Base-by-base conservation (phyloP, 2,888 invertebrate genomes). In the Epinotia nisella region DNA sequence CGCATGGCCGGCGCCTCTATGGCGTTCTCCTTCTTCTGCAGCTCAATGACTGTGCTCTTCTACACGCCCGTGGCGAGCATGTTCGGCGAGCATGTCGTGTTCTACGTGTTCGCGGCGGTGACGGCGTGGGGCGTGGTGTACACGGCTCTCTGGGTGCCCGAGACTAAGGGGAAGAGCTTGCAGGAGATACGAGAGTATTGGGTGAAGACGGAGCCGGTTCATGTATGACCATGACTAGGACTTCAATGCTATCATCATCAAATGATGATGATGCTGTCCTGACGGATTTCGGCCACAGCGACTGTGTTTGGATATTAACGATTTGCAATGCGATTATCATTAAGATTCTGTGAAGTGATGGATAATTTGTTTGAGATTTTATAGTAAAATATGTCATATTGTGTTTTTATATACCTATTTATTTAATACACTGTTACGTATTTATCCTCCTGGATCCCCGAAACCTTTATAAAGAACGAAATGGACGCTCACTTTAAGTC, bases 81-180 rank as follows among this genome's bases (percentile, higher is more conserved):
- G 49, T 82, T 94, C 69, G 94, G 93, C 0, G 81, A 81, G 0
- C 84, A 87, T 76, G 89, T 89, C 0, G 90, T 90, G 0, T 94
- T 93, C 79, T 91, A 90, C 76, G 82, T 83, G 0, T 94, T 92
- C 78, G 85, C 89, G 0, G 82, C 83, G 0, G 87, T 91, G 1
- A 89, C 90, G 0, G 59, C 90, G 0, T 80, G 85, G 9, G 90
- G 93, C 0, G 86, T 87, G 0, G 4, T 93, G 0, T 93, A 93
- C 77, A 90, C 91, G 0, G 73, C 90, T 1, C 75, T 91, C 0
- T 89, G 85, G 78, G 90, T 94, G 1, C 94, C 94, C 0, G 94
- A 94, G 80, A 94, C 94, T 0, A 94, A 89, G 71, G 93, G 92
- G 1, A 91, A 90, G 78, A 87, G 84, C 41, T 80, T 94, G 55